Evolutionary conservation across 2,113 vertebrate genomes (phyloP).

Genomic region (Glaucomys volans): DNA sequence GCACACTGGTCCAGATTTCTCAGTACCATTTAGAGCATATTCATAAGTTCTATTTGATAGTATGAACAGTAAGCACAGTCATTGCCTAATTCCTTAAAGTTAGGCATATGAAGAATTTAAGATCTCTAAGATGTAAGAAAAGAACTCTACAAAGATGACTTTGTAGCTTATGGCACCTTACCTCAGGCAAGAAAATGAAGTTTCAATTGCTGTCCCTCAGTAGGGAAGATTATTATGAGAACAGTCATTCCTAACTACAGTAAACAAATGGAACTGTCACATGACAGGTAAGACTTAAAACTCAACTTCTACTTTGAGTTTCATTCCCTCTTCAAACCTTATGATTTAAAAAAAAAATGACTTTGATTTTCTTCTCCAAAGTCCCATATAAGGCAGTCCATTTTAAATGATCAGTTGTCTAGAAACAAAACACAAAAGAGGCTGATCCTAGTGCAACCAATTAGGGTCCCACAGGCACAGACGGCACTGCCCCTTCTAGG

Average conservation of each 20-base stretch:
- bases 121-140: neutral
- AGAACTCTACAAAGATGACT: neutral
- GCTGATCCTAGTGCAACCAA: neutral
- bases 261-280: neutral
- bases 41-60: slow-evolving; percentile 17
- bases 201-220: neutral
- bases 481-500: neutral
- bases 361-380: neutral
- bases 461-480: neutral
- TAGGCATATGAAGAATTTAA: neutral
- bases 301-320: neutral
- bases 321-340: neutral
- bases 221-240: neutral
- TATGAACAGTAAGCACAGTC: neutral
- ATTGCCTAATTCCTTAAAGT: neutral
- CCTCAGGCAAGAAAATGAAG: neutral
- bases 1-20: neutral
- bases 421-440: neutral
- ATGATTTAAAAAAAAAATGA: no score
- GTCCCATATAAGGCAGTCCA: neutral
- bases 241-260: neutral
- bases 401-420: neutral
- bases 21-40: neutral
- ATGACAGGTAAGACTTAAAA: neutral
- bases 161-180: neutral